These are phyloP conservation scores for Taeniopygia guttata DNA, from an alignment of 2,797 vertebrate genomes.

Conservation along the genomic window DNA sequence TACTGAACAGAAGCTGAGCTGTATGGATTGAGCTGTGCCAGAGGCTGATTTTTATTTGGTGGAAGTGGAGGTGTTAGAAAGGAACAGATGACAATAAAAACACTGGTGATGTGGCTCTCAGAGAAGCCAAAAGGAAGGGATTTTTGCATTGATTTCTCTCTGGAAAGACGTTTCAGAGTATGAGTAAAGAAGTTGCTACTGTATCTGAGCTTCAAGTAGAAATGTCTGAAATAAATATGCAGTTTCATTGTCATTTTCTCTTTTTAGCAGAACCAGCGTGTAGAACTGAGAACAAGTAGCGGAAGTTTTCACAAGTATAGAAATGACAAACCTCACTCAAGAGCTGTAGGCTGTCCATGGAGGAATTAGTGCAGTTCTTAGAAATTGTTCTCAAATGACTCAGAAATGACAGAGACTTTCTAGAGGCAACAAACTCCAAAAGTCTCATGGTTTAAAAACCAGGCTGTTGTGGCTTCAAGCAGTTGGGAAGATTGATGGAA, in stretches of 20 bases:
- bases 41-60: slow-evolving; percentile 46
- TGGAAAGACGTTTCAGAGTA: background rate
- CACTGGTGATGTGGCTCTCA: background rate
- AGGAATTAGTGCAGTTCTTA: background rate
- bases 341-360: background rate
- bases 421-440: background rate
- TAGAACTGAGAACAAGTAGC: slow-evolving; percentile 1
- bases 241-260: background rate
- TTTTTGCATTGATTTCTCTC: background rate
- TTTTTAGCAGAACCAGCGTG: background rate
- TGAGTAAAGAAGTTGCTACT: background rate
- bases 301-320: background rate
- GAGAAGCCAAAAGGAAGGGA: background rate
- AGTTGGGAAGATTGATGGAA: background rate
- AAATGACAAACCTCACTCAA: background rate
- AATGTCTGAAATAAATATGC: slow-evolving; percentile 13
- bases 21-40: slow-evolving; percentile 17
- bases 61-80: slow-evolving; percentile 22
- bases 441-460: background rate
- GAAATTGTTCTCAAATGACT: background rate
- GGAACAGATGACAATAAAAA: slow-evolving; percentile 17
- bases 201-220: background rate
- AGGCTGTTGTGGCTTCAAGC: background rate
- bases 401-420: background rate
- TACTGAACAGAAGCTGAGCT: slow-evolving; percentile 5